Evolutionary conservation across 2,113 vertebrate genomes (phyloP).

Genomic region (Cariama cristata): DNA sequence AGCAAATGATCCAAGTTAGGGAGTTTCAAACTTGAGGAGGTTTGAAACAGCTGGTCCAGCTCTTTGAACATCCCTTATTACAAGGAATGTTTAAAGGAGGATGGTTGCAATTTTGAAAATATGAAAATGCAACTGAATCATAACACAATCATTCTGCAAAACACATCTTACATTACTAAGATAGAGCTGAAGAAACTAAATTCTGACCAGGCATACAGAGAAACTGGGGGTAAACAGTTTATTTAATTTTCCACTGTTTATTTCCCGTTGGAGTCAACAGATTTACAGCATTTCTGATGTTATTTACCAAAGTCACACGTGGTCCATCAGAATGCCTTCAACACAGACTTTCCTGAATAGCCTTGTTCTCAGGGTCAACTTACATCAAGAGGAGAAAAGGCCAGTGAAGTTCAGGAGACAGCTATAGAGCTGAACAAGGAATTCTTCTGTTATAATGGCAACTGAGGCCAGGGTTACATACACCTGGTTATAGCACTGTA

Average conservation of each 20-base stretch:
- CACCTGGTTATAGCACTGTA: neutral
- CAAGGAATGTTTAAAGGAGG: rapidly evolving
- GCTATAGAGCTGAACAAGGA: neutral
- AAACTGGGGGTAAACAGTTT: neutral
- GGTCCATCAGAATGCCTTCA: neutral
- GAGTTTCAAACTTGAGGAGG: neutral
- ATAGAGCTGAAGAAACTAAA: neutral
- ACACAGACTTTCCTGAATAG: neutral
- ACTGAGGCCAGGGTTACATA: neutral
- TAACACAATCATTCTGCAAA: neutral
- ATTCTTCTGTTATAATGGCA: neutral
- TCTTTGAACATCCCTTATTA: neutral
- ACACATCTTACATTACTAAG: neutral
- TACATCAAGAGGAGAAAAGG: neutral
- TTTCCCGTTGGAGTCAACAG: neutral
- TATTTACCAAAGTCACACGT: neutral
- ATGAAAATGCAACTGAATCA: neutral
- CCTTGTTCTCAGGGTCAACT: neutral
- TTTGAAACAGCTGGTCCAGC: neutral
- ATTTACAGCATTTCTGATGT: neutral
- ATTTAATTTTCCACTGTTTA: neutral
- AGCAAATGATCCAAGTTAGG: neutral
- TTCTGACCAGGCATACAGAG: neutral
- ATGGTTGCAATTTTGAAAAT: neutral
- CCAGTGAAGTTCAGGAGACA: neutral